Conservation (phyloP, 2,113 vertebrate species). For the Pantherophis guttatus region DNA sequence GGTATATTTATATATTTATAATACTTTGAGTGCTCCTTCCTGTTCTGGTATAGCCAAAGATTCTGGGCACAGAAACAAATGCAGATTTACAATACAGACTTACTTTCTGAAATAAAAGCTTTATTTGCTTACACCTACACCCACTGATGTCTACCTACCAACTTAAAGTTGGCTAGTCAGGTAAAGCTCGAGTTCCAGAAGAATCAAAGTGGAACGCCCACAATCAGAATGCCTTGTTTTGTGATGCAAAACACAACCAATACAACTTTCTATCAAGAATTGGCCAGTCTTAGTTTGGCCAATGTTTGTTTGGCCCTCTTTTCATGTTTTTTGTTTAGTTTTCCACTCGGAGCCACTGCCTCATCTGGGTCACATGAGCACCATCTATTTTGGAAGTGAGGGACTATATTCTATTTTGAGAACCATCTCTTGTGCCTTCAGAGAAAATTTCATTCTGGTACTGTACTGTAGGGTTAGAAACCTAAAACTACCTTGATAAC, state of each 20-base stretch:
- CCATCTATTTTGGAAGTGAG: background rate
- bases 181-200: background rate
- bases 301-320: background rate
- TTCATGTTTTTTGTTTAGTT: background rate
- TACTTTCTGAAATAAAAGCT: background rate
- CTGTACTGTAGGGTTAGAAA: background rate
- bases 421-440: background rate
- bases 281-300: background rate
- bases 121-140: background rate
- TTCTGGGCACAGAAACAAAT: background rate
- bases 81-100: background rate
- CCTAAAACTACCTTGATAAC: background rate
- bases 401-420: background rate
- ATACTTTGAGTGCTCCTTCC: background rate
- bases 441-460: background rate
- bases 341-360: background rate
- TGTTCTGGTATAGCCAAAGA: background rate
- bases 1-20: background rate
- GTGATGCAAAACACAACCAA: background rate
- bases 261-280: background rate
- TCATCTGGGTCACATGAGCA: background rate
- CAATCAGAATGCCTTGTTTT: background rate
- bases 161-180: background rate
- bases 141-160: background rate
- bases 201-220: background rate